Evolutionary conservation across 2,797 vertebrate species (phyloP).

Genomic region (Atherinosoma microstoma): DNA sequence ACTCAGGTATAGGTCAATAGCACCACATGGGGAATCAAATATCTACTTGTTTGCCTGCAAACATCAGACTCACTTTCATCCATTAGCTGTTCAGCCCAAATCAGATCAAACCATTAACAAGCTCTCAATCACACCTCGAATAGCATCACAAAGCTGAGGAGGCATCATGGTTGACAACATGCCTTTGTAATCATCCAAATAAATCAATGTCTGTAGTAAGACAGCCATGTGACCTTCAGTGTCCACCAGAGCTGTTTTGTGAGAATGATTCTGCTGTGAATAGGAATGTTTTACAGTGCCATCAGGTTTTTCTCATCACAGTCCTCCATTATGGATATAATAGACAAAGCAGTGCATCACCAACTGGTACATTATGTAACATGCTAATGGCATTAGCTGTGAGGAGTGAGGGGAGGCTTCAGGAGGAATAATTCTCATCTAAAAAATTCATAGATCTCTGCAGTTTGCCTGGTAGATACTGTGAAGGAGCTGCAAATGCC

Average conservation of each 20-base stretch:
- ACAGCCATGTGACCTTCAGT: constrained; percentile 44
- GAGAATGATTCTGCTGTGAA: constrained; percentile 14
- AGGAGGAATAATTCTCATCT: constrained; percentile 37
- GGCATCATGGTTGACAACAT: constrained; percentile 49
- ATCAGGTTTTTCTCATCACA: constrained; percentile 36
- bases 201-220: constrained; percentile 45
- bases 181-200: constrained; percentile 55
- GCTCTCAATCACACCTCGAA: constrained; percentile 57
- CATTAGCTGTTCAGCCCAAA: constrained; percentile 64
- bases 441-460: constrained; percentile 37
- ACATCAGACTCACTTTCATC: constrained; percentile 58
- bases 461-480: constrained; percentile 10
- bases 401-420: constrained; percentile 20
- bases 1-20: constrained; percentile 33
- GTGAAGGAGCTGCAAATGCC: constrained; percentile 8
- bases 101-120: constrained; percentile 59
- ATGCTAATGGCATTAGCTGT: constrained; percentile 42
- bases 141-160: constrained; percentile 55
- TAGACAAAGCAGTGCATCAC: constrained; percentile 24
- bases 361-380: constrained; percentile 55
- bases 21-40: constrained; percentile 42
- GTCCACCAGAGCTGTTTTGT: constrained; percentile 35
- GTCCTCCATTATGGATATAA: constrained; percentile 45
- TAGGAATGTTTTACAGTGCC: constrained; percentile 22
- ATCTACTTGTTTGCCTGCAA: constrained; percentile 50